Evolutionary conservation across 2,113 vertebrate genomes (phyloP), one percentile per base, ranked within the genome.

Genomic region (Sorex fumeus): DNA sequence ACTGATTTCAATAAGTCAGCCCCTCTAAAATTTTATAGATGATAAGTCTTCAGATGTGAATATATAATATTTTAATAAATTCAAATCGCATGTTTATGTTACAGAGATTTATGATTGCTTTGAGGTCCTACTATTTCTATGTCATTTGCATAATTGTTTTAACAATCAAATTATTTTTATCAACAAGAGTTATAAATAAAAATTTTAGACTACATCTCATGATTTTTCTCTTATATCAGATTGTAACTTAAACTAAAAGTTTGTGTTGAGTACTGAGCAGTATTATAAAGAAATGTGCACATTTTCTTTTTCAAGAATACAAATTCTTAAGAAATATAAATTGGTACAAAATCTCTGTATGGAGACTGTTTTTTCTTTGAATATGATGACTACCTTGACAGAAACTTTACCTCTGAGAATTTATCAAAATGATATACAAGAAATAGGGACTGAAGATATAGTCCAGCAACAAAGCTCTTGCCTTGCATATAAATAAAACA

Each of bases 191-290:
- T 79, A 43, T 79, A 9, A 45, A 30, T 67, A 67, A 85, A 2
- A 83, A 81, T 43, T 60, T 43, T 64, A 28, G 64, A 90, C 45
- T 28, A 87, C 40, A 15, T 7, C 28, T 25, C 32, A 15, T 34
- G 34, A 23, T 70, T 9, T 66, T 74, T 77, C 74, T 71, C n/a
- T 88, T 89, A 67, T 21, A 81, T 21, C 6, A 32, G 8, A 45
- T 16, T 81, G 1, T 43, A 71, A 72, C 69, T 50, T 87, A 47
- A 80, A 81, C 50, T 79, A 67, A 85, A 94, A 67, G 18, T 69
- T 19, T 32, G 2, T 83, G 50, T 1, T 36, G 11, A 50, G 9
- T 28, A 10, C 64, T 62, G 79, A 21, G 23, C 53, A 25, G 5
- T 28, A 34, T 30, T 30, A 4, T 4, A 8, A 81, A 70, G 57